A percentile compares a stretch with the other conserved stretches of the same genome.
Evolutionary conservation across 2,113 vertebrate genomes (phyloP).

Genomic region (Phoenicopterus ruber): DNA sequence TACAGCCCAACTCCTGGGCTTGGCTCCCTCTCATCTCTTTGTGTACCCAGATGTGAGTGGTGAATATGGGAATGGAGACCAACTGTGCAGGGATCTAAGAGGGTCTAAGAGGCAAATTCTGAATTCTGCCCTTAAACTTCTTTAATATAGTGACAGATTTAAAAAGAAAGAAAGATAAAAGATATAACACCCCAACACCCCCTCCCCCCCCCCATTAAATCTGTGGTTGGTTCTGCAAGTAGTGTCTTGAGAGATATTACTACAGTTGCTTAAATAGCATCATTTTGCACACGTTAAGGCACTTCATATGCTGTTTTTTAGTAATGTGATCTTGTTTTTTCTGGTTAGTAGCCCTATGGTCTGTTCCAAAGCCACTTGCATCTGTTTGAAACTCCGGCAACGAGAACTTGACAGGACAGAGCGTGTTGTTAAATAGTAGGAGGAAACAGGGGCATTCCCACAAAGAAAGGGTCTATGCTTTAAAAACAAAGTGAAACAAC

Average conservation of each 20-base stretch:
- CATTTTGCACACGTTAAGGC: background rate
- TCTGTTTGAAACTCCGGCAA: background rate
- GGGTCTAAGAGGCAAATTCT: background rate
- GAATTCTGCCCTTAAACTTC: background rate
- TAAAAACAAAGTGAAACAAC: background rate
- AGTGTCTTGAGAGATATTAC: background rate
- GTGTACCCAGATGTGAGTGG: background rate
- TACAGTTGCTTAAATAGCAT: background rate
- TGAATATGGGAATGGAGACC: background rate
- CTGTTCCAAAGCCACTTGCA: background rate
- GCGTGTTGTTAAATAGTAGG: background rate
- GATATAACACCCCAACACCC: rapidly evolving
- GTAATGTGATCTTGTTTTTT: background rate
- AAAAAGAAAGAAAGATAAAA: background rate
- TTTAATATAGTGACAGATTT: background rate
- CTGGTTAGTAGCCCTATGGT: background rate
- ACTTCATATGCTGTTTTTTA: background rate
- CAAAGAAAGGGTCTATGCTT: background rate
- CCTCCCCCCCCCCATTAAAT: background rate
- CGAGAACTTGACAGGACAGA: background rate
- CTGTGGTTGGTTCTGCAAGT: background rate
- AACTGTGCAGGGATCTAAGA: background rate
- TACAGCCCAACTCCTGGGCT: background rate
- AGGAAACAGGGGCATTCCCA: background rate
- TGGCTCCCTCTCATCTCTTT: background rate